Conservation (phyloP, 2,888 invertebrate genomes). For the Invenusta paracnida region DNA sequence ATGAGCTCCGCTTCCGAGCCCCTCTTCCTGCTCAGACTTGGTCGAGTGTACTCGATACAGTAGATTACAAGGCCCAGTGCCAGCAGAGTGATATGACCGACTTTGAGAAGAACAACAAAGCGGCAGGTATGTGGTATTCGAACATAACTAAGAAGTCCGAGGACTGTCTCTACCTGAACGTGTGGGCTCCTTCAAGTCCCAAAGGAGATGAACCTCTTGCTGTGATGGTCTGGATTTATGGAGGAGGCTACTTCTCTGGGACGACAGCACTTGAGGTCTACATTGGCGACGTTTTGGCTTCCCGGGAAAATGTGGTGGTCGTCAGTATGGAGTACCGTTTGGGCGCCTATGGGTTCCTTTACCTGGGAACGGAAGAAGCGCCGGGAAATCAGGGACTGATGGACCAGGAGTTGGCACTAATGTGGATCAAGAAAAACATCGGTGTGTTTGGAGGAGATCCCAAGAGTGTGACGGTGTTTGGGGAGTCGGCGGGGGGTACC, state of each 20-base stretch:
- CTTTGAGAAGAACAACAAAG: constrained; percentile 24
- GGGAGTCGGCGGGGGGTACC: constrained; percentile 52
- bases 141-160: constrained; percentile 37
- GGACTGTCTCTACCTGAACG: constrained; percentile 42
- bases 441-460: constrained; percentile 52
- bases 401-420: constrained; percentile 46
- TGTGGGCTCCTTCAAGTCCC: constrained; percentile 32
- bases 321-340: constrained; percentile 47
- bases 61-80: not conserved
- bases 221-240: constrained; percentile 73
- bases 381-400: constrained; percentile 47
- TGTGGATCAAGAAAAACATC: constrained; percentile 46
- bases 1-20: constrained; percentile 54
- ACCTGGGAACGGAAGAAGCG: constrained; percentile 43
- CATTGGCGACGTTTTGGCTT: constrained; percentile 39
- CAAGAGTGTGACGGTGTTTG: constrained; percentile 51
- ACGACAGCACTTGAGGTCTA: constrained; percentile 41
- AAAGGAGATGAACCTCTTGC: constrained; percentile 36
- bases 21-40: constrained; percentile 49
- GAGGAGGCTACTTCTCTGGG: constrained; percentile 80
- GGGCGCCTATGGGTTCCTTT: constrained; percentile 47
- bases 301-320: constrained; percentile 44
- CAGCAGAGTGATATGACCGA: constrained; percentile 20
- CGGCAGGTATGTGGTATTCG: constrained; percentile 16
- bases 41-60: constrained; percentile 21